Evolutionary conservation across 2,888 invertebrate genomes (phyloP).

Genomic region (Cephus rjabovi): DNA sequence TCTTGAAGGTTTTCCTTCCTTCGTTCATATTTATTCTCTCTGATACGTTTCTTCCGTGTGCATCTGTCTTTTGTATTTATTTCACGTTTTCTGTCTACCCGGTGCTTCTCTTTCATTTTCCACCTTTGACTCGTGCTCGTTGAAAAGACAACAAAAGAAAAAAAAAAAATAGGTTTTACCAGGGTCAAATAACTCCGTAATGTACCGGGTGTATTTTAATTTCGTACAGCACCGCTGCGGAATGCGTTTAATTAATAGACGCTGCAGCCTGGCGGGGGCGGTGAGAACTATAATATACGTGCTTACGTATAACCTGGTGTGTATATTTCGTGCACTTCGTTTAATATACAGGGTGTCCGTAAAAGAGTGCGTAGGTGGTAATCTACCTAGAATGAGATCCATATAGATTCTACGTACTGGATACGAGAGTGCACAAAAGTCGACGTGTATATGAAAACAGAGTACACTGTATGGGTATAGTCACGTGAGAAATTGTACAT

Average conservation of each 20-base stretch:
- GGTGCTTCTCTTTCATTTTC: background rate
- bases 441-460: too few species aligned
- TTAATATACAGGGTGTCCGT: too few species aligned
- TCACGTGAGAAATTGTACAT: too few species aligned
- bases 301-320: too few species aligned
- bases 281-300: background rate
- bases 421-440: too few species aligned
- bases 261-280: conserved; percentile 3
- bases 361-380: too few species aligned
- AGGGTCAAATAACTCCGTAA: conserved; percentile 6
- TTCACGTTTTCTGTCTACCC: background rate
- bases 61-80: too few species aligned
- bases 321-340: too few species aligned
- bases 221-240: conserved; percentile 28
- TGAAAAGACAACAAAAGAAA: too few species aligned
- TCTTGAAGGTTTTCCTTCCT: conserved; percentile 10
- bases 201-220: conserved; percentile 44
- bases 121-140: background rate
- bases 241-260: conserved; percentile 40
- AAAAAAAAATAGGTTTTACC: background rate
- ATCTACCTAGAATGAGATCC: too few species aligned
- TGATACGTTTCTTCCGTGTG: conserved; percentile 3
- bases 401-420: too few species aligned
- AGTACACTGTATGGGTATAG: too few species aligned
- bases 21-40: conserved; percentile 14